Base-by-base conservation (phyloP, 2,113 vertebrate genomes). In the Artemisiospiza belli region DNA sequence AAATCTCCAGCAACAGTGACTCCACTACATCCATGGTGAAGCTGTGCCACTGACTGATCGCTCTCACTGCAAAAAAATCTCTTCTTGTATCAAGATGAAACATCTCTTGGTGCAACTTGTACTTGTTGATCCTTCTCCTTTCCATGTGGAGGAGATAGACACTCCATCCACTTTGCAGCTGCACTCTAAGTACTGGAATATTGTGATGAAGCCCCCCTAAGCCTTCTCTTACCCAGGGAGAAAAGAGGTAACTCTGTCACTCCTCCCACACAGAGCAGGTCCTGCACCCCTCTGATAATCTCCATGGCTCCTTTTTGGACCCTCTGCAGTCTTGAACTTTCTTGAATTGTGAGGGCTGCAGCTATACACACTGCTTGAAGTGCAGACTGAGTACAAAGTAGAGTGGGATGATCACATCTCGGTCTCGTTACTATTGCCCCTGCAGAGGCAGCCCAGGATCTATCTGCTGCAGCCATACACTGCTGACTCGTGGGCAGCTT, bases 171-270 rank as follows among this genome's bases (percentile, higher is more conserved):
- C 44, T 87, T 59, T 46, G 16, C n/a, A 64, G 43, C 24, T 8
- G 1, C 28, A 21, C 41, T 46, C 22, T 35, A 78, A 69, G 25
- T 43, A 85, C 23, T 19, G 5, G 12, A 78, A 13, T 68, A 82
- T 1, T 47, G 70, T 4, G 5, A 33, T 37, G 10, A 61, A 51
- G 15, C 37, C 27, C 3, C 7, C 15, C 6, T 3, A 1, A 59
- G 46, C 39, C 25, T 73, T 52, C 59, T 64, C 24, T 55, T 64
- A 14, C 35, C 23, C 19, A 51, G 22, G 7, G 4, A 27, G 11
- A 55, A 64, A 76, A 77, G 8, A 54, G 12, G 12, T 43, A 43
- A 73, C 10, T 17, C n/a, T 51, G 21, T 41, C 41, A 68, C 8
- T 64, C 44, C 43, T 74, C 25, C 19, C 47, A 80, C 15, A 47